A percentile compares a stretch with the other conserved stretches of the same genome.
Conservation (phyloP, 2,797 vertebrate genomes). For the Characodon lateralis region DNA sequence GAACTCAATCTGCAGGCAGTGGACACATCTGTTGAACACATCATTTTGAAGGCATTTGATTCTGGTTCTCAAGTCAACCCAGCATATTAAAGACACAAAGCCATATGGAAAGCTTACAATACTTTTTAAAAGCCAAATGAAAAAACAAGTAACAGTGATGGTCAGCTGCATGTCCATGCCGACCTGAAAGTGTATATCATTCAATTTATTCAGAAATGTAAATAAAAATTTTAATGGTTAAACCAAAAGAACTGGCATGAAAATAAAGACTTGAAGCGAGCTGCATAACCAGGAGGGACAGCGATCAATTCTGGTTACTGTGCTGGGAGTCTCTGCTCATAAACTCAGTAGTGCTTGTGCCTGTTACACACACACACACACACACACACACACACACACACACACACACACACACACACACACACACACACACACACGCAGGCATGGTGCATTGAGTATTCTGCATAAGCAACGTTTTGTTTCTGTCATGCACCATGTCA, state of each 20-base stretch:
- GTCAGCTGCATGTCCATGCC: conserved; percentile 32
- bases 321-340: conserved; percentile 35
- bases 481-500: conserved; percentile 23
- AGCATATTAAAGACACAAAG: conserved; percentile 42
- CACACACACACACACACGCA: neutral
- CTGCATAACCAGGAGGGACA: conserved; percentile 52
- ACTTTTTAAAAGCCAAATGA: conserved; percentile 35
- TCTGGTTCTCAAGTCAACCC: conserved; percentile 58
- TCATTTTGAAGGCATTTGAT: conserved; percentile 58
- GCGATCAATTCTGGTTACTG: conserved; percentile 44
- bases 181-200: conserved; percentile 33
- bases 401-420: conserved; percentile 7
- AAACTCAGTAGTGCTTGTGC: conserved; percentile 47
- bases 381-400: neutral
- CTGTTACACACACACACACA: conserved; percentile 12
- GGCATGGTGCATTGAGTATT: conserved; percentile 5
- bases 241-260: conserved; percentile 62
- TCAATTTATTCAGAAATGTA: conserved; percentile 43
- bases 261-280: conserved; percentile 56
- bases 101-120: conserved; percentile 43
- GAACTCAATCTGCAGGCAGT: conserved; percentile 33
- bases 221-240: conserved; percentile 19
- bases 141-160: conserved; percentile 28
- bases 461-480: conserved; percentile 40
- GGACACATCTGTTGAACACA: conserved; percentile 67